These are phyloP conservation scores for Hypsopygia costalis DNA, from an alignment of 2,888 invertebrate genomes.

Conservation along the genomic window DNA sequence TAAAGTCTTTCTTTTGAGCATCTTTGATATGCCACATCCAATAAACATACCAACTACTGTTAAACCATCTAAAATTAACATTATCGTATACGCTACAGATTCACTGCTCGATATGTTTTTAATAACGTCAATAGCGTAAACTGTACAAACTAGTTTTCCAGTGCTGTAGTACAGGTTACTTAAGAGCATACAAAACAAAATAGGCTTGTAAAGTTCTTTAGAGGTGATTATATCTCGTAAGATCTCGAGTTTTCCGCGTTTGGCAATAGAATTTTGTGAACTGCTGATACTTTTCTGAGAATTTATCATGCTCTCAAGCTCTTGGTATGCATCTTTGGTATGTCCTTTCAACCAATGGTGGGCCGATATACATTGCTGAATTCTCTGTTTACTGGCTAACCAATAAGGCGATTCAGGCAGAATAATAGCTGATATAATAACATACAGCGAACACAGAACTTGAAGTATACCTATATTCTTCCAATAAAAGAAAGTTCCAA, in stretches of 20 bases:
- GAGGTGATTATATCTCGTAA: conserved; percentile 18
- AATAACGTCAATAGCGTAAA: conserved; percentile 40
- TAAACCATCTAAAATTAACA: conserved; percentile 45
- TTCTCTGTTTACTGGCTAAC: conserved; percentile 38
- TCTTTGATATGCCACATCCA: conserved; percentile 25
- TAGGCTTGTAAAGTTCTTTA: conserved; percentile 37
- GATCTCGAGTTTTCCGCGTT: conserved; percentile 2
- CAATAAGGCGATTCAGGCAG: conserved; percentile 35
- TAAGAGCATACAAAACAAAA: conserved; percentile 20
- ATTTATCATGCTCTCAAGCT: conserved; percentile 30
- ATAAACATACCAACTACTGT: conserved; percentile 38
- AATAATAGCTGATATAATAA: conserved; percentile 13
- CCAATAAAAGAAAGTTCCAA: conserved; percentile 38
- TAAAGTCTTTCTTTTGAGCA: conserved; percentile 27
- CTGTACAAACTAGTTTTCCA: conserved; percentile 38
- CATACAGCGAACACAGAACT: conserved; percentile 19
- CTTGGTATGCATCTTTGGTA: conserved; percentile 29
- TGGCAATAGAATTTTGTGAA: neutral
- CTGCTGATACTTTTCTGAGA: conserved; percentile 17
- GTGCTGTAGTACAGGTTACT: conserved; percentile 22
- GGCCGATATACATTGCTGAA: conserved; percentile 30
- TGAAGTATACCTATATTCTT: conserved; percentile 28
- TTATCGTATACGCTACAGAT: conserved; percentile 34
- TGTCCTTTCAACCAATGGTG: conserved; percentile 39
- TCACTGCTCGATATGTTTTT: conserved; percentile 36